Evolutionary conservation across 2,797 vertebrate genomes (phyloP).

Genomic region (Oreochromis grahami): DNA sequence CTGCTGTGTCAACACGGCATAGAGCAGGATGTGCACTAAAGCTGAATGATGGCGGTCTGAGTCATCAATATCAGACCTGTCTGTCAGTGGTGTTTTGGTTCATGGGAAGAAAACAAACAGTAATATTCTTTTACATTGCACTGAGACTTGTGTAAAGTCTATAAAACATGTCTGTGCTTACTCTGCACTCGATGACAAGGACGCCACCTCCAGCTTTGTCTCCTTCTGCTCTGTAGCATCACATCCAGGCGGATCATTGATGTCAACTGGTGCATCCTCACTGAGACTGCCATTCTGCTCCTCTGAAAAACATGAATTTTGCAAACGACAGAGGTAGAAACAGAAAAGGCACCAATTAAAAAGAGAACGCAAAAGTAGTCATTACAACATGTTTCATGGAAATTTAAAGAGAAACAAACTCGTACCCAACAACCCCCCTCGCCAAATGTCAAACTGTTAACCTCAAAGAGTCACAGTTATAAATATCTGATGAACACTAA

Average conservation of each 20-base stretch:
- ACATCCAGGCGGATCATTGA: slow-evolving; percentile 12
- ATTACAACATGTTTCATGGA: neutral
- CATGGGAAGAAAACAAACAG: neutral
- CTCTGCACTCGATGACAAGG: slow-evolving; percentile 58
- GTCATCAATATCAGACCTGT: neutral
- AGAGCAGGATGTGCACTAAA: neutral
- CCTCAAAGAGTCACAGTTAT: neutral
- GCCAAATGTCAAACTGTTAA: neutral
- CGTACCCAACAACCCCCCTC: neutral
- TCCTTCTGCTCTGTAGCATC: slow-evolving; percentile 44
- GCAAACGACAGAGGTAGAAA: neutral
- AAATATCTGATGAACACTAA: neutral
- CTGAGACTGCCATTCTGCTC: slow-evolving; percentile 34
- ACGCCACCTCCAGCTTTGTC: slow-evolving; percentile 18
- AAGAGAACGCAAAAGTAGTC: neutral
- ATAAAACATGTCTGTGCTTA: slow-evolving; percentile 42
- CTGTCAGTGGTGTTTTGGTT: neutral
- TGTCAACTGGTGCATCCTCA: slow-evolving; percentile 5
- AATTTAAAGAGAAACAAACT: slow-evolving; percentile 14
- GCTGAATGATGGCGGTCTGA: neutral
- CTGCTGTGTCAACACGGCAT: slow-evolving; percentile 35
- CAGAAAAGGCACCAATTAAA: neutral
- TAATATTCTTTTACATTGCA: neutral
- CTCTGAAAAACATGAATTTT: slow-evolving; percentile 3
- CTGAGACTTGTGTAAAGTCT: neutral